These are phyloP conservation scores for Malurus cyaneus DNA, from an alignment of 2,113 vertebrate genomes.

Conservation along the genomic window DNA sequence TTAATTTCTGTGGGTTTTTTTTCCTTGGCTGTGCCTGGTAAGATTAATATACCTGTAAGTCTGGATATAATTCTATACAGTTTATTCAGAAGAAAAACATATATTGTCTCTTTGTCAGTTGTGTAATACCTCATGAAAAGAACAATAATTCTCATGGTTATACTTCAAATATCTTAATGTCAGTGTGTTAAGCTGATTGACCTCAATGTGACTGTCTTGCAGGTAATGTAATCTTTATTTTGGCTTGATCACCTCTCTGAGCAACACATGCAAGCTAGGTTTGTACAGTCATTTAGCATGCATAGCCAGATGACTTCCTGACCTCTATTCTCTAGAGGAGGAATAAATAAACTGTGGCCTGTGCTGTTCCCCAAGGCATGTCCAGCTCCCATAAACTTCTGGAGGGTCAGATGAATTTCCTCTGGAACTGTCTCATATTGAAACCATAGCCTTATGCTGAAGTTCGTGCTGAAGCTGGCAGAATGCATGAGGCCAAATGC, in stretches of 20 bases:
- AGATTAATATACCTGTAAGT: background rate
- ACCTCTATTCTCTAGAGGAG: background rate
- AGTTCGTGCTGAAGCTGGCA: background rate
- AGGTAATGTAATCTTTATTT: background rate
- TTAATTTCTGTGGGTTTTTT: background rate
- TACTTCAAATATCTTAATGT: background rate
- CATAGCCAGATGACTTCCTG: background rate
- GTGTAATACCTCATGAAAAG: background rate
- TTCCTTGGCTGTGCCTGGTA: background rate
- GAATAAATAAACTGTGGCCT: background rate
- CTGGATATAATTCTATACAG: background rate
- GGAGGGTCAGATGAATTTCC: background rate
- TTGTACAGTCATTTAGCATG: background rate
- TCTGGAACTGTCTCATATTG: accelerated
- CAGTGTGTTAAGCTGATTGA: background rate
- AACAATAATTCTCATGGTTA: background rate
- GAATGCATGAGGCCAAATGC: background rate
- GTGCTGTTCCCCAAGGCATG: background rate
- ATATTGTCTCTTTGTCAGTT: background rate
- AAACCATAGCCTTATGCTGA: background rate
- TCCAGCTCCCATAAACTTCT: background rate
- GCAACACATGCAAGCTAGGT: background rate
- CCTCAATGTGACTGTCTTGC: background rate
- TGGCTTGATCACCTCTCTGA: background rate
- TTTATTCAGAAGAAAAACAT: background rate